Conservation (phyloP, 1,140 invertebrate genomes). For the Drosophila takahashii region DNA sequence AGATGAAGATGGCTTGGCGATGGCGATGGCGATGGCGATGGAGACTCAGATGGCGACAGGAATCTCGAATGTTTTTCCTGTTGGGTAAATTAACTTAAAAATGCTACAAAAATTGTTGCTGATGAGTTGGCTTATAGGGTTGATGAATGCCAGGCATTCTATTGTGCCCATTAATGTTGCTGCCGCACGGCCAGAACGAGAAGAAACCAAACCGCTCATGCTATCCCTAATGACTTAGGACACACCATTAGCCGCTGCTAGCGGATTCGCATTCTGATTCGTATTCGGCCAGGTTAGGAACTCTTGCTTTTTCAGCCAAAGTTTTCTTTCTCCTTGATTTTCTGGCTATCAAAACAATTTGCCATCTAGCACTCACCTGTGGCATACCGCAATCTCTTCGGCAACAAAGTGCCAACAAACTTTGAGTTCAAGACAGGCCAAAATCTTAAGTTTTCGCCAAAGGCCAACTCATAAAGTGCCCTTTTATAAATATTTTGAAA, state of each 20-base stretch:
- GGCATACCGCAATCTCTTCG: constrained; percentile 43
- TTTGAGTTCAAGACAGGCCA: constrained; percentile 44
- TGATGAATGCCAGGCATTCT: constrained; percentile 66
- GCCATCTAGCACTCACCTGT: constrained; percentile 38
- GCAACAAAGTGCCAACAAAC: constrained; percentile 41
- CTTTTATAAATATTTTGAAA: neutral
- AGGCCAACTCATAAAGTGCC: neutral
- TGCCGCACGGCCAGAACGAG: constrained; percentile 28
- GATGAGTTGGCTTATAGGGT: constrained; percentile 79
- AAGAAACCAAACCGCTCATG: constrained; percentile 22
- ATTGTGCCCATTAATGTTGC: constrained; percentile 54
- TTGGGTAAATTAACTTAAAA: constrained; percentile 84
- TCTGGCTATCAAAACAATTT: constrained; percentile 61
- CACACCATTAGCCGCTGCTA: constrained; percentile 38
- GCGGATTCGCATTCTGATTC: constrained; percentile 19
- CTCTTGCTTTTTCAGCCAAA: constrained; percentile 4
- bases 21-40: constrained; percentile 5
- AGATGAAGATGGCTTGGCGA: constrained; percentile 9
- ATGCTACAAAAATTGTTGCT: constrained; percentile 80
- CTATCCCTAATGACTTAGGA: constrained; percentile 58
- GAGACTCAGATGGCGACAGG: constrained; percentile 34
- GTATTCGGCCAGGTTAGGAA: constrained; percentile 18
- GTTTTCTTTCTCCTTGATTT: constrained; percentile 18
- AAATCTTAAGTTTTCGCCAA: constrained; percentile 3
- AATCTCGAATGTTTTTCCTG: constrained; percentile 81